Evolutionary conservation across 2,888 invertebrate genomes (phyloP).

Genomic region (Protodeltote pygarga): DNA sequence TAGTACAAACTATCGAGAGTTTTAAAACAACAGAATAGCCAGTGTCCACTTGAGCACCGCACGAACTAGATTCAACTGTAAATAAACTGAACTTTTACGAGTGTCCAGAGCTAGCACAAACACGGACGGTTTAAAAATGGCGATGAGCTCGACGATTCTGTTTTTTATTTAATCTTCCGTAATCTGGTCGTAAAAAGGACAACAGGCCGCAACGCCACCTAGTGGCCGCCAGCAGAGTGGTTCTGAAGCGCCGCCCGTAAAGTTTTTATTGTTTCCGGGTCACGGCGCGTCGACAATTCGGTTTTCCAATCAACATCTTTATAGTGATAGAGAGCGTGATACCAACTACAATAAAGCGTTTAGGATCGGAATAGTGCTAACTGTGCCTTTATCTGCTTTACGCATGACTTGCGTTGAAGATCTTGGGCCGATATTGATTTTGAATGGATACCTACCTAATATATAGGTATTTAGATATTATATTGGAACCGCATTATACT

Average conservation of each 20-base stretch:
- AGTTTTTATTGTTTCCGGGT: conserved; percentile 81
- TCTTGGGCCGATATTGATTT: conserved; percentile 15
- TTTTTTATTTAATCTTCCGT: conserved; percentile 64
- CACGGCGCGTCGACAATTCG: conserved; percentile 71
- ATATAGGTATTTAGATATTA: no score
- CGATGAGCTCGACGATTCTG: conserved; percentile 44
- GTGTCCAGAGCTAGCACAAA: conserved; percentile 39
- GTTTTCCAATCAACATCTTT: conserved; percentile 79
- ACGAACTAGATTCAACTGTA: conserved; percentile 44
- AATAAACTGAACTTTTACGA: conserved; percentile 54
- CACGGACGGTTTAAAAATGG: conserved; percentile 48
- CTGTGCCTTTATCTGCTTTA: conserved; percentile 27
- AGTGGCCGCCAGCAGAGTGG: conserved; percentile 34
- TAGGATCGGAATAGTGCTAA: conserved; percentile 30
- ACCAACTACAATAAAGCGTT: conserved; percentile 53
- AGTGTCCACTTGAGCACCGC: conserved; percentile 40
- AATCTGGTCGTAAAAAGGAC: conserved; percentile 62
- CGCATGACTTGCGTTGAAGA: conserved; percentile 19
- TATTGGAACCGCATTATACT: no score
- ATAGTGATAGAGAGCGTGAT: conserved; percentile 65
- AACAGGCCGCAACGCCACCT: conserved; percentile 44
- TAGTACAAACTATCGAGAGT: conserved; percentile 41
- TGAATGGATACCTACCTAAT: conserved; percentile 6
- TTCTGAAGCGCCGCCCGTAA: conserved; percentile 67
- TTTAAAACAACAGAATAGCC: conserved; percentile 38